phyloP scores from a whole-genome alignment of 2,113 vertebrate species.

The Ahaetulla prasina region DNA sequence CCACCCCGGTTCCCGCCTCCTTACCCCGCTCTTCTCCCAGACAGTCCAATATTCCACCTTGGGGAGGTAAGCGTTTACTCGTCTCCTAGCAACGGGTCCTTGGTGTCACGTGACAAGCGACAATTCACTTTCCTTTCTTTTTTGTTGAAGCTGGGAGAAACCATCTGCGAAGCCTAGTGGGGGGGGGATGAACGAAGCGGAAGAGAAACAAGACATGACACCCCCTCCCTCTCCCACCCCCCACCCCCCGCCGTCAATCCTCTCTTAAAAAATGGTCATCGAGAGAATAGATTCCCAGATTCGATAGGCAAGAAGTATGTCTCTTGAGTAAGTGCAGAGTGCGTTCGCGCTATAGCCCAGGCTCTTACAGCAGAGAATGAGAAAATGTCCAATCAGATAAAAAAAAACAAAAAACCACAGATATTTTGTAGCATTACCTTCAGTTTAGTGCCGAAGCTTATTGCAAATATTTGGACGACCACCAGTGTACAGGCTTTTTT shows the following conservation, averaged over 20 bases:
- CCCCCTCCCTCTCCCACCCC: rapidly evolving
- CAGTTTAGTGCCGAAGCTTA: neutral
- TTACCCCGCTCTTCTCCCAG: neutral
- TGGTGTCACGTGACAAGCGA: neutral
- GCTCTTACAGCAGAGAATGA: no score
- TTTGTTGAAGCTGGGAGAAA: neutral
- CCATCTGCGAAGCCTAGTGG: neutral
- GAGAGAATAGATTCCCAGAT: neutral
- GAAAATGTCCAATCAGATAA: no score
- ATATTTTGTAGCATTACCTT: neutral
- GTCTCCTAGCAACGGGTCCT: conserved; percentile 55
- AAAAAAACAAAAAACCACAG: neutral
- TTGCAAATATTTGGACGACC: neutral
- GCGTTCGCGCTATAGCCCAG: neutral
- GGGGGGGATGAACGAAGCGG: no score
- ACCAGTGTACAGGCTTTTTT: neutral
- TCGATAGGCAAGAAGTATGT: neutral
- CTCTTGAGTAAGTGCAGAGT: neutral
- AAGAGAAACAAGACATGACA: no score
- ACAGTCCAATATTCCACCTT: neutral
- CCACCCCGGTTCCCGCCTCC: neutral
- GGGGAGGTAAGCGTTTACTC: conserved; percentile 11
- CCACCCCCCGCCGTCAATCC: neutral
- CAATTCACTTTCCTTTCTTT: rapidly evolving
- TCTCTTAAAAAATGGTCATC: neutral